Evolutionary conservation across 92 coral and sea anemone species (phyloP), one percentile per base, ranked within the genome.

Genomic region (Metridium senile): DNA sequence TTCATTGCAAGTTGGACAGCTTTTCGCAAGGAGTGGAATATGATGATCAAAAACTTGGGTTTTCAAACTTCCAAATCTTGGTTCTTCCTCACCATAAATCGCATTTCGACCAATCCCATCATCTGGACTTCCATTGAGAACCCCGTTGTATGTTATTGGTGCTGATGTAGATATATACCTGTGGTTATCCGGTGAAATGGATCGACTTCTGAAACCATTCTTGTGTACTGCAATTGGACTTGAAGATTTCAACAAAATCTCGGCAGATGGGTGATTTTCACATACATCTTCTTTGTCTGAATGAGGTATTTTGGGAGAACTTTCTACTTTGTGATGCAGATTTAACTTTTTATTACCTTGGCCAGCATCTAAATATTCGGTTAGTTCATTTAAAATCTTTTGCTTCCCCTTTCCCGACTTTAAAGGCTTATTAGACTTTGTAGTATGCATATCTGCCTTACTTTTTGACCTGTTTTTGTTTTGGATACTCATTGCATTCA

Each of bases 1-100:
- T 52, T 92, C 92, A 10, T 78, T 7, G 39, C 99, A 96, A 6
- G 79, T 79, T 27, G 88, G 89, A 45, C 99, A 96, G 34, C 89
- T 76, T 31, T 89, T 84, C 25, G 81, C 92, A 68, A 70, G 32
- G 0, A 52, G 34, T 11, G 23, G 62, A 10, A 64, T 84, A 53
- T 47, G 23, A 19, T 23, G 33, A 45, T 45, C n/a, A 62, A 26
- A 26, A 32, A 13, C 45, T 21, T 31, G 23, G 27, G 45, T 33
- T 61, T 62, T 33, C 32, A 61, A 45, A 7, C 30, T 56, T 27
- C 30, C 22, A 9, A 8, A 19, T 35, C 52, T 20, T 54, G 49
- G 68, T 23, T 62, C 32, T 10, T 68, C 69, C 49, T 39, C 49
- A 35, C 26, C 10, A 21, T 1, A 58, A 56, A 3, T 6, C 59